Percentiles rank a stretch among this genome's conserved stretches.
Evolutionary conservation across 2,113 vertebrate species (phyloP).

Genomic region (Sylvietta virens): DNA sequence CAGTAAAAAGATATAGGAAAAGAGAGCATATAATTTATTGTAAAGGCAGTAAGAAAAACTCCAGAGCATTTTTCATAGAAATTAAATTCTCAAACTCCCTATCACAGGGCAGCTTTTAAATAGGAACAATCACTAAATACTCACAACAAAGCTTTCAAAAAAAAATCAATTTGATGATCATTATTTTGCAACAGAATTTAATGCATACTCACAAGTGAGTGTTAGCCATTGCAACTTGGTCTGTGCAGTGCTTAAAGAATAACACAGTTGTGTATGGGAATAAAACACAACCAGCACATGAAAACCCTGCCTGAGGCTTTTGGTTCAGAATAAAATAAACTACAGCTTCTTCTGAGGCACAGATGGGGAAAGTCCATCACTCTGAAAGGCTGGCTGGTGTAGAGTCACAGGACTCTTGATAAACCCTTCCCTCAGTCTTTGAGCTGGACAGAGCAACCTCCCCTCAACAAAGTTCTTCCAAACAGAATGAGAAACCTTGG

Average conservation of each 20-base stretch:
- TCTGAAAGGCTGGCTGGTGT: background rate
- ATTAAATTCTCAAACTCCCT: background rate
- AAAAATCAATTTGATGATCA: background rate
- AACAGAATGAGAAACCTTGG: background rate
- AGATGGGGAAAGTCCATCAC: background rate
- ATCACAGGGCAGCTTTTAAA: background rate
- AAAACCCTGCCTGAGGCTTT: background rate
- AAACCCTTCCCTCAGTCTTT: background rate
- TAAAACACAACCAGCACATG: background rate
- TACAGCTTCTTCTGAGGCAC: background rate
- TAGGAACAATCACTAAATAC: background rate
- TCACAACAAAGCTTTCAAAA: background rate
- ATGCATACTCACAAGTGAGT: background rate
- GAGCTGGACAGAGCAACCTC: background rate
- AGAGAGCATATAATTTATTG: background rate
- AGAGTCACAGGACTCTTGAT: background rate
- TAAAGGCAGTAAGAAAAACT: background rate
- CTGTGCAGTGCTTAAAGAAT: background rate
- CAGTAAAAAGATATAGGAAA: background rate
- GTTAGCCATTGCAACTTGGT: background rate
- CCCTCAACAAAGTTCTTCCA: background rate
- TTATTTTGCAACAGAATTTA: background rate
- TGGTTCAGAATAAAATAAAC: background rate
- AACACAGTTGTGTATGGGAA: background rate
- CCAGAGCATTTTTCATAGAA: background rate